Percentiles rank a stretch among this genome's conserved stretches.
Conservation (phyloP, 1,140 invertebrate species). For the Zaprionus nigranus region DNA sequence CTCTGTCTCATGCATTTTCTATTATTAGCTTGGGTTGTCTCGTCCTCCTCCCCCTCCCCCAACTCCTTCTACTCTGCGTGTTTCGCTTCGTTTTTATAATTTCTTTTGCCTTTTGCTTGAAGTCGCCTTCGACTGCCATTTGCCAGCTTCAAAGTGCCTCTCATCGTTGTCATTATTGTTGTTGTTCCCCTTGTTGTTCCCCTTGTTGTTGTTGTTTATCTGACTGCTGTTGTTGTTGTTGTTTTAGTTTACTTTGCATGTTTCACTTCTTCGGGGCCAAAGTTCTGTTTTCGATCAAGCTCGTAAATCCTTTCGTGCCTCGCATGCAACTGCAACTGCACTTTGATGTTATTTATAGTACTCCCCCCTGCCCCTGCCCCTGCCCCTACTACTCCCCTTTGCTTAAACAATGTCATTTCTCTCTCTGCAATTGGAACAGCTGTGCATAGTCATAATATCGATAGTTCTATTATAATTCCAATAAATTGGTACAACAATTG, state of each 20-base stretch:
- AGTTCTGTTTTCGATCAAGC: constrained; percentile 75
- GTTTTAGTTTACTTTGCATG: constrained; percentile 42
- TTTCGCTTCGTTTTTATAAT: constrained; percentile 8
- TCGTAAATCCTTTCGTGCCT: constrained; percentile 80
- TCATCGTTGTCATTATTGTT: constrained; percentile 52
- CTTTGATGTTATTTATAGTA: constrained; percentile 77
- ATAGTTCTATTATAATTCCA: constrained; percentile 2
- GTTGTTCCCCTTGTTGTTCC: constrained; percentile 36
- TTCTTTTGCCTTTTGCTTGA: constrained; percentile 52
- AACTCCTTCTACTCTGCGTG: constrained; percentile 8
- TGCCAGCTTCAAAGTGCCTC: constrained; percentile 49
- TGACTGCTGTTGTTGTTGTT: constrained; percentile 18
- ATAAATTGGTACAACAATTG: constrained; percentile 17
- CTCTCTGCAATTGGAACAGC: constrained; percentile 18
- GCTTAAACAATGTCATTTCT: background rate
- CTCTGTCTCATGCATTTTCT: constrained; percentile 55
- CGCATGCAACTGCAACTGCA: constrained; percentile 40
- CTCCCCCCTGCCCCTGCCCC: background rate
- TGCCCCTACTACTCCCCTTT: background rate
- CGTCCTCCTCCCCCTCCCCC: constrained; percentile 14
- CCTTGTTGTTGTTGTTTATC: constrained; percentile 9
- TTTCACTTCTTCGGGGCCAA: constrained; percentile 50
- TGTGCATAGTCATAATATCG: constrained; percentile 28
- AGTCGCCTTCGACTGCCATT: constrained; percentile 30
- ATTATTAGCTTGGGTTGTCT: constrained; percentile 48